A percentile compares a stretch with the other conserved stretches of the same genome.
These are phyloP conservation scores for Chelonus formosanus DNA, from an alignment of 2,888 invertebrate genomes.

Conservation along the genomic window DNA sequence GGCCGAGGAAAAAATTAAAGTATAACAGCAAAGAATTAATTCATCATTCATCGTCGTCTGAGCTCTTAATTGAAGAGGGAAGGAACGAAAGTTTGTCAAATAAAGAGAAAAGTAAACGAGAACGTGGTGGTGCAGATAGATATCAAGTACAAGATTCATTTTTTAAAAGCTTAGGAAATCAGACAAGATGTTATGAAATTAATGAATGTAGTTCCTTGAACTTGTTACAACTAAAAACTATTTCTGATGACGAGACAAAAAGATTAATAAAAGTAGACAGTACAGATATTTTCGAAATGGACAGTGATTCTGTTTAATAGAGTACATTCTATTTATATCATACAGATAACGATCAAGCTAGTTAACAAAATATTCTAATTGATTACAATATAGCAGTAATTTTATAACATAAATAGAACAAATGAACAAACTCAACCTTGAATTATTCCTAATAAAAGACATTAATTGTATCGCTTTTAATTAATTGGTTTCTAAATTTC, in stretches of 20 bases:
- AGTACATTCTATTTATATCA: no score
- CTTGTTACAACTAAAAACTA: constrained; percentile 39
- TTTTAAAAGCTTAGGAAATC: not conserved
- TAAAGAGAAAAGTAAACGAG: constrained; percentile 27
- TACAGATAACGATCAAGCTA: constrained; percentile 30
- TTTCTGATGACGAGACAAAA: constrained; percentile 32
- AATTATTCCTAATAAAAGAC: no score
- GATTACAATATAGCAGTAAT: not conserved
- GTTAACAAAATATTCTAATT: constrained; percentile 1
- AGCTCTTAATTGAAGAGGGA: not conserved
- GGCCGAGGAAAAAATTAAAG: constrained; percentile 15
- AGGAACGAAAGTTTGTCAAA: constrained; percentile 23
- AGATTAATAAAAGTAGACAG: constrained; percentile 19
- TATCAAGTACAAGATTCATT: not conserved
- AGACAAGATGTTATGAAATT: constrained; percentile 50
- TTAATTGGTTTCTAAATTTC: no score
- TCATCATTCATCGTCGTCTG: constrained; percentile 20
- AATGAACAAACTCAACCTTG: no score
- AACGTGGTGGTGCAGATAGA: constrained; percentile 30
- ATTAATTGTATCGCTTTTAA: no score
- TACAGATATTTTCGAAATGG: constrained; percentile 41
- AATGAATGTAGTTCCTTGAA: constrained; percentile 45
- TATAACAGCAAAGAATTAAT: constrained; percentile 31
- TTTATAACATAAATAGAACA: no score
- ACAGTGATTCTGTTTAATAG: constrained; percentile 22